Conservation (phyloP, 2,797 vertebrate species). For the Rhinichthys osculus region DNA sequence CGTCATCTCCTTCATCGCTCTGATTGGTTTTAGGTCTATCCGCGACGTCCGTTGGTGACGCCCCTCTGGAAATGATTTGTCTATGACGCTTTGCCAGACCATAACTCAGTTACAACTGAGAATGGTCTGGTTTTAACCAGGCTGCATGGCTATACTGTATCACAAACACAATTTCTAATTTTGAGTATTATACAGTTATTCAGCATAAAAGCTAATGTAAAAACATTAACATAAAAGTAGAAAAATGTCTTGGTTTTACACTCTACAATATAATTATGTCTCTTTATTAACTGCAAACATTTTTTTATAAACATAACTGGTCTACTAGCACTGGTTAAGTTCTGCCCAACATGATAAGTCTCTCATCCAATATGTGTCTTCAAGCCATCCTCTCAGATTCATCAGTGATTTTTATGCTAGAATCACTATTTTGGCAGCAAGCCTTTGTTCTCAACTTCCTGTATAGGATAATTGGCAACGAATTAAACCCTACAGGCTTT, state of each 20-base stretch:
- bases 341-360: slow-evolving; percentile 1
- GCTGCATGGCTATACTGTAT: background rate
- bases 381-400: slow-evolving; percentile 40
- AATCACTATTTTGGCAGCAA: slow-evolving; percentile 55
- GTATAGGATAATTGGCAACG: slow-evolving; percentile 64
- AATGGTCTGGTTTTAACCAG: too few relatives aligned
- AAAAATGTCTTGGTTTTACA: background rate
- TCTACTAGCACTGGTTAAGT: background rate
- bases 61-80: too few relatives aligned
- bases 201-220: background rate
- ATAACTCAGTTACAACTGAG: too few relatives aligned
- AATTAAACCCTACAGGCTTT: slow-evolving; percentile 60
- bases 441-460: slow-evolving; percentile 64
- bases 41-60: too few relatives aligned
- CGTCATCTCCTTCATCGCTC: too few relatives aligned
- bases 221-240: background rate
- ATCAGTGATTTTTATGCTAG: slow-evolving; percentile 42
- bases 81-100: too few relatives aligned
- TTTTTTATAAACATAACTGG: background rate
- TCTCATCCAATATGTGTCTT: background rate
- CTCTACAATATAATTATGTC: background rate
- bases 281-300: background rate
- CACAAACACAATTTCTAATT: background rate
- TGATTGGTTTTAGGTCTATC: too few relatives aligned
- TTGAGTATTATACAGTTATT: background rate